Evolutionary conservation across 2,888 invertebrate species (phyloP).

Genomic region (Herminia tarsipennalis): DNA sequence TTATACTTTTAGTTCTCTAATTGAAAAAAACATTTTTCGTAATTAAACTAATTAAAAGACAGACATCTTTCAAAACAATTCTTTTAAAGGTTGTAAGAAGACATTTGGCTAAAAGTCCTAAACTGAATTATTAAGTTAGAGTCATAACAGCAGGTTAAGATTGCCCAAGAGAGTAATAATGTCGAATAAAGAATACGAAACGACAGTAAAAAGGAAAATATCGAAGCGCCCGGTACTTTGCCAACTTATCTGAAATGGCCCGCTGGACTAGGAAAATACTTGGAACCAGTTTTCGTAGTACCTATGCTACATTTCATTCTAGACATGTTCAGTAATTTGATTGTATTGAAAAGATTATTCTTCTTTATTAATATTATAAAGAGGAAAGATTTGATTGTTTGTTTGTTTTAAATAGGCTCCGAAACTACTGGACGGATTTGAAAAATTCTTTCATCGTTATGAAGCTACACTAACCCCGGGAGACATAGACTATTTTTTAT

Average conservation of each 20-base stretch:
- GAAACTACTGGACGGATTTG: no score
- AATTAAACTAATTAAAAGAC: background rate
- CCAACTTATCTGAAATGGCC: conserved; percentile 13
- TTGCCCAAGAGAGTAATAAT: conserved; percentile 21
- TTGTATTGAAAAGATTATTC: no score
- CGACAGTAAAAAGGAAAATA: conserved; percentile 30
- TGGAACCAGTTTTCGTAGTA: background rate
- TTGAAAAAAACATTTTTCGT: background rate
- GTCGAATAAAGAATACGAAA: conserved; percentile 31
- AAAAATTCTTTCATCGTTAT: no score
- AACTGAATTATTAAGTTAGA: conserved; percentile 23
- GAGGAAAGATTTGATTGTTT: no score
- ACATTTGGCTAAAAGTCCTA: background rate
- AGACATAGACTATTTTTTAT: no score
- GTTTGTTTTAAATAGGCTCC: no score
- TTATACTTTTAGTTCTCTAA: no score
- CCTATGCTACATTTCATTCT: no score
- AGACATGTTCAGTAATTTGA: no score
- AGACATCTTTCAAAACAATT: background rate
- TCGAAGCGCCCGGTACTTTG: conserved; percentile 12
- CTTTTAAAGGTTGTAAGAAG: conserved; percentile 5
- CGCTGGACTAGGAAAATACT: conserved; percentile 4
- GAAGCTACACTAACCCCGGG: no score
- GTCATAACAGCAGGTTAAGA: conserved; percentile 17
- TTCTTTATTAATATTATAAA: no score